Conservation (phyloP, 2,888 invertebrate genomes). For the Ceramica pisi region DNA sequence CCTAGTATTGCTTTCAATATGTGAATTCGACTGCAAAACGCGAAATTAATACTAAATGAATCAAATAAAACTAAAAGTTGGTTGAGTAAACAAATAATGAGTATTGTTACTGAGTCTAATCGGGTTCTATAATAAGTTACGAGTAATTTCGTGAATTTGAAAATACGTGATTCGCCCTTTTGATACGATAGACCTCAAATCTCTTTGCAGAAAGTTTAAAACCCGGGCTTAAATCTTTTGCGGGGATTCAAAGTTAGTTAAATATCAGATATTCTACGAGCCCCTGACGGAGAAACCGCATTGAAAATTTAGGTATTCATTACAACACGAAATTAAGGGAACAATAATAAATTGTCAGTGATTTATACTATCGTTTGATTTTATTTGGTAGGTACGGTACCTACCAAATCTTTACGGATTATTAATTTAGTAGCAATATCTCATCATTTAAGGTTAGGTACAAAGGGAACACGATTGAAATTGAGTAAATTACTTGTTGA, state of each 20-base stretch:
- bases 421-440: not conserved
- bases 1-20: slow-evolving; percentile 28
- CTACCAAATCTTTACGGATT: slow-evolving; percentile 10
- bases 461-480: not conserved
- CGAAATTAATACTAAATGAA: slow-evolving; percentile 8
- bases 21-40: slow-evolving; percentile 15
- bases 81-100: slow-evolving; percentile 36
- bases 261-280: slow-evolving; percentile 55
- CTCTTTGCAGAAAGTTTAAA: slow-evolving; percentile 72
- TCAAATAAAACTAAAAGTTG: slow-evolving; percentile 25
- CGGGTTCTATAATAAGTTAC: slow-evolving; percentile 25
- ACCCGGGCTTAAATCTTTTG: slow-evolving; percentile 72
- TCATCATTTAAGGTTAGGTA: not conserved
- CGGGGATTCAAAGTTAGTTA: slow-evolving; percentile 71
- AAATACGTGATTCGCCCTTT: slow-evolving; percentile 66
- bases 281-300: slow-evolving; percentile 53
- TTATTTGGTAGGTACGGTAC: not conserved
- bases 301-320: slow-evolving; percentile 50
- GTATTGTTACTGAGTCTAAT: slow-evolving; percentile 23
- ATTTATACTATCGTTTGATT: slow-evolving; percentile 9
- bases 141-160: slow-evolving; percentile 56
- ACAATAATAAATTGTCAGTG: slow-evolving; percentile 35
- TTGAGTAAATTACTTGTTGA: not conserved
- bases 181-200: slow-evolving; percentile 72
- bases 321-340: slow-evolving; percentile 33